phyloP scores from a whole-genome alignment of 2,888 invertebrate genomes.

The Tenthredo distinguenda region DNA sequence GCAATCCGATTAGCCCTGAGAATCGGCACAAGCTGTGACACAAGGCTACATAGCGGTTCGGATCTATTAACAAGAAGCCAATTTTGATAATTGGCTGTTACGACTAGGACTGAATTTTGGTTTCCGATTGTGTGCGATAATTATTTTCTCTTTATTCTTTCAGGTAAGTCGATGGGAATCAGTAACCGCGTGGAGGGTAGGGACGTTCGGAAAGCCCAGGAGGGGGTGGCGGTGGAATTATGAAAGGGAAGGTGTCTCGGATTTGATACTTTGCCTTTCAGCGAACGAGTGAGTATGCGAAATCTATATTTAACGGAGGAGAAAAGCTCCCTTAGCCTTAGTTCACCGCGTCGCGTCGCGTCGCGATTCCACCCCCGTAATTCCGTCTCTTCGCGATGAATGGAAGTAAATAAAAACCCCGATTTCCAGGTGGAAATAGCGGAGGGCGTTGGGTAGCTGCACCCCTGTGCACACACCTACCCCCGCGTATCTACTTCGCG shows the following conservation, averaged over 20 bases:
- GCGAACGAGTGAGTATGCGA: slow-evolving; percentile 1
- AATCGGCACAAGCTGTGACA: slow-evolving; percentile 11
- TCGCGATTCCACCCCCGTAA: slow-evolving; percentile 41
- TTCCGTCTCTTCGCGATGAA: not conserved
- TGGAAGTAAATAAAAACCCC: slow-evolving; percentile 56
- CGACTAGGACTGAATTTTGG: not conserved
- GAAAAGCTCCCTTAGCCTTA: slow-evolving; percentile 64
- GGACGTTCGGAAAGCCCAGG: not conserved
- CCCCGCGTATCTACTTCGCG: not conserved
- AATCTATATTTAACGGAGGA: slow-evolving; percentile 61
- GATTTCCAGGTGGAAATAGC: slow-evolving; percentile 50
- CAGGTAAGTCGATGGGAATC: slow-evolving; percentile 37
- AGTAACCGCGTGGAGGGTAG: not conserved
- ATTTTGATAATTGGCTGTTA: not conserved
- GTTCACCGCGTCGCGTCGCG: slow-evolving; percentile 60
- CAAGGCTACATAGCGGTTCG: not conserved
- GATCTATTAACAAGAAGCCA: slow-evolving; percentile 36
- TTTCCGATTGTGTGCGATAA: not conserved
- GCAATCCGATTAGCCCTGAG: slow-evolving; percentile 16
- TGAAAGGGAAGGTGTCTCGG: not conserved
- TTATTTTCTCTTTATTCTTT: not conserved
- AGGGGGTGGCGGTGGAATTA: not conserved
- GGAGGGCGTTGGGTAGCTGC: not conserved
- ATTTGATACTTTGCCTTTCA: slow-evolving; percentile 20
- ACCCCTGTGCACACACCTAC: not conserved